Percentiles rank a stretch among this genome's conserved stretches.
These are phyloP conservation scores for Strix uralensis DNA, from an alignment of 2,113 vertebrate species.

Conservation along the genomic window DNA sequence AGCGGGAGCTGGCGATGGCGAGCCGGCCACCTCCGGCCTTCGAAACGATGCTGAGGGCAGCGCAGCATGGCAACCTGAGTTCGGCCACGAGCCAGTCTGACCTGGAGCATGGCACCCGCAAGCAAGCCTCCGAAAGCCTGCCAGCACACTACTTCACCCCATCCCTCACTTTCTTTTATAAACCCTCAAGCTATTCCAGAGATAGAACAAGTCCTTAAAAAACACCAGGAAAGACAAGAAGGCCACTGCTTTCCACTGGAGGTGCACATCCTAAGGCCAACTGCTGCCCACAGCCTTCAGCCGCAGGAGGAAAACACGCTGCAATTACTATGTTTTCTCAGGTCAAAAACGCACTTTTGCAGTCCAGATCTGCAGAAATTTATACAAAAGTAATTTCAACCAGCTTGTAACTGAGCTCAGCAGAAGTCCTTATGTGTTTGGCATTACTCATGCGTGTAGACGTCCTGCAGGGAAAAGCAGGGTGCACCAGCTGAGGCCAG, in stretches of 20 bases:
- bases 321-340: not conserved
- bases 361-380: not conserved
- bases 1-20: accelerated
- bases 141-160: not conserved
- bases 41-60: not conserved
- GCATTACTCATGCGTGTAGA: not conserved
- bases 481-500: not conserved
- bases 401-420: not conserved
- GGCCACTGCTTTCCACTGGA: not conserved
- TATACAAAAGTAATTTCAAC: not conserved
- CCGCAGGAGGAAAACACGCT: accelerated
- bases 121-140: not conserved
- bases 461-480: not conserved
- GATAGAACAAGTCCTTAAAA: not conserved
- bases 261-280: not conserved
- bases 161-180: not conserved
- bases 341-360: not conserved
- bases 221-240: not conserved
- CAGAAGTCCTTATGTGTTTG: not conserved
- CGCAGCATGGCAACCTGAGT: accelerated
- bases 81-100: accelerated
- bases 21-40: not conserved
- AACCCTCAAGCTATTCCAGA: not conserved
- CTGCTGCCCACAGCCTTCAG: not conserved
- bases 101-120: accelerated